These are phyloP conservation scores for Metopia argyrocephala DNA, from an alignment of 2,888 invertebrate species.

Conservation along the genomic window DNA sequence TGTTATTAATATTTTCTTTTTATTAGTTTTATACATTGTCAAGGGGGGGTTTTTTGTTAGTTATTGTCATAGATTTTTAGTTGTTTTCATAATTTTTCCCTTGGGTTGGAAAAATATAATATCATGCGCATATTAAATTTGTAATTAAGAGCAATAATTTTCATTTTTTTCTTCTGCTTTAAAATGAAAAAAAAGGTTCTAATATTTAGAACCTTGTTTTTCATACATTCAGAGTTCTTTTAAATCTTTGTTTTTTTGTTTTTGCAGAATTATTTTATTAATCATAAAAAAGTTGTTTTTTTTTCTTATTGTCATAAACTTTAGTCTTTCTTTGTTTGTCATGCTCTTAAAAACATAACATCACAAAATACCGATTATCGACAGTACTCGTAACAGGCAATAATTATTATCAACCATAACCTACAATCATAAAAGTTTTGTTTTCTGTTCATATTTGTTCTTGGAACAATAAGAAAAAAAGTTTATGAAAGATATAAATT, in stretches of 20 bases:
- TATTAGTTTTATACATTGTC: too few species aligned
- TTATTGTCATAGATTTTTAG: not conserved
- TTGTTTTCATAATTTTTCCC: not conserved
- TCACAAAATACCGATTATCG: conserved; percentile 28
- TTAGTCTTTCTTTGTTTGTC: conserved; percentile 35
- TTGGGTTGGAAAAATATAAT: not conserved
- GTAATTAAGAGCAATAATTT: conserved; percentile 1
- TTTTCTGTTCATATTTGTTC: conserved; percentile 1
- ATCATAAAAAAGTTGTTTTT: conserved; percentile 16
- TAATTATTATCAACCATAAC: conserved; percentile 51
- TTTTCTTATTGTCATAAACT: conserved; percentile 10
- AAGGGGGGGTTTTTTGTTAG: too few species aligned
- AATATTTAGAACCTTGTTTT: not conserved
- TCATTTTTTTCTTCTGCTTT: not conserved
- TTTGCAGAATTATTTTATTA: conserved; percentile 25
- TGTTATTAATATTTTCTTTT: not conserved
- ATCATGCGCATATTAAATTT: conserved; percentile 25
- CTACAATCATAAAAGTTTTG: conserved; percentile 47
- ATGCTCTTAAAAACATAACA: not conserved
- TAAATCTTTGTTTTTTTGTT: not conserved
- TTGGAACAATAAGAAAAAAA: not conserved
- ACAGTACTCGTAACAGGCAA: conserved; percentile 6
- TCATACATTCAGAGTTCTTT: too few species aligned
- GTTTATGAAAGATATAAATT: not conserved
- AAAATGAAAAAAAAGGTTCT: not conserved